Evolutionary conservation across 2,113 vertebrate species (phyloP).

Genomic region (Rhombomys opimus): DNA sequence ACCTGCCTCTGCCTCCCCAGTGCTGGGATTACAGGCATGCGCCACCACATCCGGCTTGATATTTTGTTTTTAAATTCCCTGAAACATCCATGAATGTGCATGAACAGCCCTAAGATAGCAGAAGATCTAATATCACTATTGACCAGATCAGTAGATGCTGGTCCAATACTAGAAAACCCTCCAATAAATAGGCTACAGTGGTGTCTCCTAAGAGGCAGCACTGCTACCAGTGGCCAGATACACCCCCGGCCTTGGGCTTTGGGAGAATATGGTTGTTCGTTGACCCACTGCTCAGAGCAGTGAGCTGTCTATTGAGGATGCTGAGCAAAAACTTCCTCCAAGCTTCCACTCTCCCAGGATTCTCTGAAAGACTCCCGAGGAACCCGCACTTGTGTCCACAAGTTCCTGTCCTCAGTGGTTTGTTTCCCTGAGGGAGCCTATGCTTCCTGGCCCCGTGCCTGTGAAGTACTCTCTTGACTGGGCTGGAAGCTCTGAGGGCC

Average conservation of each 20-base stretch:
- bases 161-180: not conserved
- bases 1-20: too few species aligned
- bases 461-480: not conserved
- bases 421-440: not conserved
- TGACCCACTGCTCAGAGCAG: not conserved
- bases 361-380: not conserved
- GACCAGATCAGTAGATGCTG: not conserved
- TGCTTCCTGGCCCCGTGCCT: not conserved
- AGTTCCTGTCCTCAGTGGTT: not conserved
- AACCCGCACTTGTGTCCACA: not conserved
- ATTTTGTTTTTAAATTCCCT: conserved; percentile 48
- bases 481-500: not conserved
- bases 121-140: not conserved
- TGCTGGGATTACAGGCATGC: too few species aligned
- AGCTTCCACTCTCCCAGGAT: not conserved
- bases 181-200: not conserved
- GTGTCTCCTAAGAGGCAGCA: not conserved
- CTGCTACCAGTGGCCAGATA: not conserved
- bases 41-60: too few species aligned
- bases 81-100: conserved; percentile 19
- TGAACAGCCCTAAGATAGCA: conserved; percentile 23
- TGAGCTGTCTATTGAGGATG: not conserved
- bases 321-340: not conserved
- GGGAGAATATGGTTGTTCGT: not conserved
- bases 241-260: rapidly evolving